These are phyloP conservation scores for Apteryx owenii DNA, from an alignment of 2,113 vertebrate species.

Conservation along the genomic window DNA sequence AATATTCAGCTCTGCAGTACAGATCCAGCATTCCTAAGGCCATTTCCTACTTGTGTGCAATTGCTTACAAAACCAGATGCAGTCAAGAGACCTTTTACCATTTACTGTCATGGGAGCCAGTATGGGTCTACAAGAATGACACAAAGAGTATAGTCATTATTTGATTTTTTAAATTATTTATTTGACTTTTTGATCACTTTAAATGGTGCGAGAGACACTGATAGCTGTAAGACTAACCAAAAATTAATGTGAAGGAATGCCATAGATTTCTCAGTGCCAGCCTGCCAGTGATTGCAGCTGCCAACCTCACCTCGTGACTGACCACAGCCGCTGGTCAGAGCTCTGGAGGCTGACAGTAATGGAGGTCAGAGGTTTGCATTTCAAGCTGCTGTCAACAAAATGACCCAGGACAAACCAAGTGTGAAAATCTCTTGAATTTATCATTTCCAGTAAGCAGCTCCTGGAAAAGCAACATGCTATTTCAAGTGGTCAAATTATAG, in stretches of 20 bases:
- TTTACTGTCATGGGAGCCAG: neutral
- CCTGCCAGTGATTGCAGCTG: neutral
- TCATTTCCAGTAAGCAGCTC: neutral
- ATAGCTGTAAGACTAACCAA: neutral
- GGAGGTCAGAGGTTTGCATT: neutral
- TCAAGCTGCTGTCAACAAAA: neutral
- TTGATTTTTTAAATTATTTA: neutral
- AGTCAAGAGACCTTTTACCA: neutral
- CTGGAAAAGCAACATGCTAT: neutral
- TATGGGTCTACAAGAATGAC: neutral
- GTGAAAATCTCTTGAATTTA: neutral
- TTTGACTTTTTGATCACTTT: neutral
- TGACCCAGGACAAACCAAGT: neutral
- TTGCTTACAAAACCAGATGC: neutral
- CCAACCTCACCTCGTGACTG: neutral
- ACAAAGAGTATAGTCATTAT: neutral
- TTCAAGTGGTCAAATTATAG: neutral
- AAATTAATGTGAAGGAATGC: neutral
- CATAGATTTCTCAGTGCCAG: neutral
- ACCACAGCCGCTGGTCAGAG: neutral
- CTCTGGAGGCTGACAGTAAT: neutral
- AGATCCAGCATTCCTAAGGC: neutral
- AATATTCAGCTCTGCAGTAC: neutral
- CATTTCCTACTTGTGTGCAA: neutral
- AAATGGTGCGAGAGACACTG: neutral